A percentile compares a stretch with the other conserved stretches of the same genome.
phyloP scores from a whole-genome alignment of 2,113 vertebrate species.

The Silurus glanis region DNA sequence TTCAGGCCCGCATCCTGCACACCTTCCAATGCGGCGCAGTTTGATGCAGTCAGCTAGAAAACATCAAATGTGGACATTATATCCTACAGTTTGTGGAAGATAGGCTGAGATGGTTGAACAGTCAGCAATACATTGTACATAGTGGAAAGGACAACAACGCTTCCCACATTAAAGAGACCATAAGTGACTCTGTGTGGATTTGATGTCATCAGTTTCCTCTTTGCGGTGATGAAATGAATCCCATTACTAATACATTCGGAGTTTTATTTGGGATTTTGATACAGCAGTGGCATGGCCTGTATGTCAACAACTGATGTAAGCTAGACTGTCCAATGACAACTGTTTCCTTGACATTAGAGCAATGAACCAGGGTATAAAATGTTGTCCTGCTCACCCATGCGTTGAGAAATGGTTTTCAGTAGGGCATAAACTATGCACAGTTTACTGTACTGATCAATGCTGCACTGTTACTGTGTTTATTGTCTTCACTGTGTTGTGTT shows the following conservation, averaged over 20 bases:
- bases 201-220: slow-evolving; percentile 57
- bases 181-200: slow-evolving; percentile 8
- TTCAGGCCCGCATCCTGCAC: slow-evolving; percentile 55
- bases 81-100: neutral
- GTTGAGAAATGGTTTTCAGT: neutral
- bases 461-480: too few relatives aligned
- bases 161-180: neutral
- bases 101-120: neutral
- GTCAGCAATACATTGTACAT: neutral
- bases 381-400: neutral
- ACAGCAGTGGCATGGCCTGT: neutral
- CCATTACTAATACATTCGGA: neutral
- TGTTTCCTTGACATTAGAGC: neutral
- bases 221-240: slow-evolving; percentile 18
- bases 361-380: neutral
- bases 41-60: slow-evolving; percentile 67
- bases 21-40: slow-evolving; percentile 63
- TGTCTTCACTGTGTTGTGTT: too few relatives aligned
- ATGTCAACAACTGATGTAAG: neutral
- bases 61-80: slow-evolving; percentile 24
- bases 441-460: too few relatives aligned
- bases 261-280: neutral
- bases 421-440: neutral
- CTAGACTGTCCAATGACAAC: neutral
- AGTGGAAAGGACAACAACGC: slow-evolving; percentile 51